Evolutionary conservation across 2,888 invertebrate genomes (phyloP).

Genomic region (Phytoseiulus persimilis): DNA sequence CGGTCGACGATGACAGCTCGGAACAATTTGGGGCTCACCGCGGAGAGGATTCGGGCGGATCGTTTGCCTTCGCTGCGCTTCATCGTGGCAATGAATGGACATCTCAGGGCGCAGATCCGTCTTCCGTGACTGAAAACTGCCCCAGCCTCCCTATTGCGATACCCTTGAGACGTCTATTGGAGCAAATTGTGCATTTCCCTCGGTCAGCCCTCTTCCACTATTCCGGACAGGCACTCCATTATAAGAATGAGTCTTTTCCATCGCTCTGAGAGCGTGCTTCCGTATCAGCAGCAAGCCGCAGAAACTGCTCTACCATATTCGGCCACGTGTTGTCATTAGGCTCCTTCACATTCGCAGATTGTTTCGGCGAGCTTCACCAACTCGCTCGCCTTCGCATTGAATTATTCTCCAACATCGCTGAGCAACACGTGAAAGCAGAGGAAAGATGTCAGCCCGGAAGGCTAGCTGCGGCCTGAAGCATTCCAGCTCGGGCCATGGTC

Average conservation of each 20-base stretch:
- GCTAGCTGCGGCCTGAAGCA: too few species aligned
- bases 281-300: not conserved
- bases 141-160: not conserved
- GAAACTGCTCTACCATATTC: not conserved
- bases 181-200: not conserved
- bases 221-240: not conserved
- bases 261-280: not conserved
- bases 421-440: too few species aligned
- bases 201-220: not conserved
- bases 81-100: not conserved
- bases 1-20: not conserved
- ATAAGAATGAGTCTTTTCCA: not conserved
- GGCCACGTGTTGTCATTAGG: not conserved
- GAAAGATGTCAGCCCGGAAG: not conserved
- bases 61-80: not conserved
- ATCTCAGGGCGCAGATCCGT: not conserved
- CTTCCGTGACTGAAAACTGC: not conserved
- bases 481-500: too few species aligned
- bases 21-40: not conserved
- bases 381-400: not conserved
- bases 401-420: not conserved
- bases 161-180: not conserved
- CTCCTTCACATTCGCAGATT: not conserved
- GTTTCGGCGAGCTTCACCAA: not conserved
- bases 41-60: not conserved